Base-by-base conservation (phyloP, 2,113 vertebrate genomes). In the Misgurnus mizolepis region DNA sequence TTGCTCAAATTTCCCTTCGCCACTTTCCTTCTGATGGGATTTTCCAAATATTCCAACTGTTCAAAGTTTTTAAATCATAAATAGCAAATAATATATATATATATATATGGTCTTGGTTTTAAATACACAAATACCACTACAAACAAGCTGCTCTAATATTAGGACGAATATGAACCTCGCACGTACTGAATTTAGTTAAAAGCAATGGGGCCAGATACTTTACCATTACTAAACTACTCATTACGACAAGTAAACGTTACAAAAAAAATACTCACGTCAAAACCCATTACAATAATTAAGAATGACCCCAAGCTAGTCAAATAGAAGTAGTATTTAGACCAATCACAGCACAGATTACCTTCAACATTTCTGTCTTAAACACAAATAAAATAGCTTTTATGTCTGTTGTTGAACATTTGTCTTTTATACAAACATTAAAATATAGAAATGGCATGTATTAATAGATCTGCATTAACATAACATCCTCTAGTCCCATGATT, bases 261-360 rank as follows among this genome's bases (percentile, higher is more conserved):
- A 84, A 83, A 86, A 34, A 27, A 89, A 89, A 86, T 84, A 88
- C 87, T 88, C 85, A 61, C 10, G 17, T 83, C 58, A 83, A 65
- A 34, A 85, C 88, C 88, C 82, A 88, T 86, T 85, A 92, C 90
- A 91, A 90, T 87, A 89, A 92, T 92, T 85, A 85, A 90, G 88
- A 88, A 90, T 88, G 88, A 84, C 86, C 89, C 89, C 87, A 81
- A 88, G 90, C 90, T 92, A 91, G 85, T 90, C 88, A 83, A 86
- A 91, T 84, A 82, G 80, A 89, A 86, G 89, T 91, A 92, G 88
- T 90, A 91, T 86, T 89, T 87, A 88, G 90, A 88, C 40, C 83
- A 90, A 87, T 92, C 90, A 93, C 93, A 92, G 92, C 91, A 91
- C 91, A 91, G 90, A 81, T 91, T 92, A 93, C 91, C 91, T 91